These are phyloP conservation scores for Antigone vipio DNA, from an alignment of 2,113 vertebrate genomes.

Conservation along the genomic window DNA sequence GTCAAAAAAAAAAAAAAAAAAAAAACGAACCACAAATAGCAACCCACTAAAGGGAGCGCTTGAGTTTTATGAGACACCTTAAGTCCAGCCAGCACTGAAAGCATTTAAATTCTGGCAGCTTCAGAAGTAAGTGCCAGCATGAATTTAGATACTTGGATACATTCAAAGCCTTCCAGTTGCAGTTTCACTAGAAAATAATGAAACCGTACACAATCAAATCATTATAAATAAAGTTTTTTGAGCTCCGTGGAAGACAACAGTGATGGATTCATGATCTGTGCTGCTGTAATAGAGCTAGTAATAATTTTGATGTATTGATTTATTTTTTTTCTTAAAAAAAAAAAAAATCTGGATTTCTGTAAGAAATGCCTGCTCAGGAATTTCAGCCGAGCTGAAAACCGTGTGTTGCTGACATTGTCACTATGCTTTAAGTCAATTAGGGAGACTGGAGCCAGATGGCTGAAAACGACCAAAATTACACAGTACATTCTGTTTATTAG, in stretches of 20 bases:
- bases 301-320: constrained; percentile 5
- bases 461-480: constrained; percentile 50
- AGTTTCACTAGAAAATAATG: background rate
- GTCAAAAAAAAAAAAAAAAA: background rate
- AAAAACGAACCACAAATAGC: background rate
- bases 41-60: background rate
- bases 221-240: constrained; percentile 6
- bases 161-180: constrained; percentile 5
- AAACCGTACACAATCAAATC: background rate
- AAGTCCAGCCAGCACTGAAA: background rate
- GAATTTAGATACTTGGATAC: constrained; percentile 36
- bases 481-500: constrained; percentile 64
- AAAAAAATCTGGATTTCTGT: background rate
- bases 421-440: constrained; percentile 57
- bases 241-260: background rate
- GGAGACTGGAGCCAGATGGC: constrained; percentile 60
- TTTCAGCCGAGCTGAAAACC: background rate
- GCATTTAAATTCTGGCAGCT: constrained; percentile 34
- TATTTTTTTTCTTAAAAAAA: background rate
- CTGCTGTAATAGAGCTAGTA: background rate
- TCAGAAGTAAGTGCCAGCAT: background rate
- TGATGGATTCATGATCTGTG: background rate
- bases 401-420: background rate
- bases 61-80: background rate
- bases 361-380: constrained; percentile 3